phyloP scores from a whole-genome alignment of 2,113 vertebrate species.

The Syngnathus floridae region DNA sequence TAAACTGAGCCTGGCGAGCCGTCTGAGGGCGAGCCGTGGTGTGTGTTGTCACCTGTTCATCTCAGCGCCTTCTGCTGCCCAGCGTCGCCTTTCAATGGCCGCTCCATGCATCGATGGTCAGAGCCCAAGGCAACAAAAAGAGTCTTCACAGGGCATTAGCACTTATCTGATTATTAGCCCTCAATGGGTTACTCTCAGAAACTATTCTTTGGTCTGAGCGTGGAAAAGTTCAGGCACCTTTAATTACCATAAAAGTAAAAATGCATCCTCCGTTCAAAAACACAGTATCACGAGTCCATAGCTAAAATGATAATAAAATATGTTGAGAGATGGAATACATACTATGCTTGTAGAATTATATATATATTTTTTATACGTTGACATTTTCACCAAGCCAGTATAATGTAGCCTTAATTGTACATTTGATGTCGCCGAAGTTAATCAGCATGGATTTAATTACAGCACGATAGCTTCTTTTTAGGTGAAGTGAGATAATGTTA shows the following conservation, averaged over 20 bases:
- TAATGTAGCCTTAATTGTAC: constrained; percentile 18
- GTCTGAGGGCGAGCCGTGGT: constrained; percentile 31
- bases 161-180: constrained; percentile 39
- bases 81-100: constrained; percentile 50
- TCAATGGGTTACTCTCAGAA: constrained; percentile 26
- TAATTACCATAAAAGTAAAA: background rate
- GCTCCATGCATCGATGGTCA: background rate
- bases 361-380: no score
- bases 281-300: background rate
- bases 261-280: background rate
- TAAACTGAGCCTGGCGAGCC: constrained; percentile 53
- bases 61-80: constrained; percentile 47
- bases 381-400: background rate
- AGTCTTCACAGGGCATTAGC: constrained; percentile 38
- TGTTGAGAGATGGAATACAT: background rate
- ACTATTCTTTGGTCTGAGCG: constrained; percentile 14
- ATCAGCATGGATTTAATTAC: constrained; percentile 57
- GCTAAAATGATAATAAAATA: background rate
- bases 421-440: constrained; percentile 39
- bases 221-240: no score
- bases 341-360: no score
- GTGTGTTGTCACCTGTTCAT: constrained; percentile 60
- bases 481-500: constrained; percentile 50
- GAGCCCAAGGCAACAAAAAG: constrained; percentile 28
- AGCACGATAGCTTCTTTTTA: constrained; percentile 33